Evolutionary conservation across 2,888 invertebrate genomes (phyloP).

Genomic region (Sarcophaga caerulescens): DNA sequence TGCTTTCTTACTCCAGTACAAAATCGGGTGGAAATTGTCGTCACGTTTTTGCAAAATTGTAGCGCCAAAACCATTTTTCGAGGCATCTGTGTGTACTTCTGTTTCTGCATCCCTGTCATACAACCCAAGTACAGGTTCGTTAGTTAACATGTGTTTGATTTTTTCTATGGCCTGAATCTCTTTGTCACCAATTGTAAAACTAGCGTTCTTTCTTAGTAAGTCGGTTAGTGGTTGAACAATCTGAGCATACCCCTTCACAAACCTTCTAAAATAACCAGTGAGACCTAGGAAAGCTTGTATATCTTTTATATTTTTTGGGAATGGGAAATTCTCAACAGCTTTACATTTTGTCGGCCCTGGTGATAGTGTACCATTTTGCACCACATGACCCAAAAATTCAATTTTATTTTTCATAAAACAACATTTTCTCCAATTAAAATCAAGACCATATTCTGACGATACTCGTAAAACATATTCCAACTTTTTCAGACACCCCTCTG

Average conservation of each 20-base stretch:
- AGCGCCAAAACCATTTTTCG: too few relatives aligned
- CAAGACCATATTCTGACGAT: constrained; percentile 2
- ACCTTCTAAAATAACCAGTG: constrained; percentile 55
- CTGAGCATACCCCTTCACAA: constrained; percentile 19
- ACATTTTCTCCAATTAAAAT: constrained; percentile 34
- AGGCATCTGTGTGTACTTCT: too few relatives aligned
- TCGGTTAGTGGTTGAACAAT: constrained; percentile 55
- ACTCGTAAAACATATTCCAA: constrained; percentile 47
- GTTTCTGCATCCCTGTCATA: too few relatives aligned
- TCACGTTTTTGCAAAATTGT: too few relatives aligned
- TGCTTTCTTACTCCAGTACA: constrained; percentile 35
- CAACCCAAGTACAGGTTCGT: constrained; percentile 42
- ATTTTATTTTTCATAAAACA: constrained; percentile 39
- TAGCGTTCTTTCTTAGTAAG: constrained; percentile 47
- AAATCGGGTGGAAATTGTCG: constrained; percentile 56
- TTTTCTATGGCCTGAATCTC: constrained; percentile 41
- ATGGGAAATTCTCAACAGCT: constrained; percentile 34
- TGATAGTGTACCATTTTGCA: constrained; percentile 23
- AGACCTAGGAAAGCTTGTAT: constrained; percentile 50
- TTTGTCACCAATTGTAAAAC: constrained; percentile 46
- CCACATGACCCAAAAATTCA: constrained; percentile 34
- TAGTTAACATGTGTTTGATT: constrained; percentile 14
- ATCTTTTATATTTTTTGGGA: constrained; percentile 28
- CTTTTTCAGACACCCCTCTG: constrained; percentile 51
- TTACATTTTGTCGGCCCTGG: constrained; percentile 35